These are phyloP conservation scores for Agrochola litura DNA, from an alignment of 2,888 invertebrate species.

Conservation along the genomic window DNA sequence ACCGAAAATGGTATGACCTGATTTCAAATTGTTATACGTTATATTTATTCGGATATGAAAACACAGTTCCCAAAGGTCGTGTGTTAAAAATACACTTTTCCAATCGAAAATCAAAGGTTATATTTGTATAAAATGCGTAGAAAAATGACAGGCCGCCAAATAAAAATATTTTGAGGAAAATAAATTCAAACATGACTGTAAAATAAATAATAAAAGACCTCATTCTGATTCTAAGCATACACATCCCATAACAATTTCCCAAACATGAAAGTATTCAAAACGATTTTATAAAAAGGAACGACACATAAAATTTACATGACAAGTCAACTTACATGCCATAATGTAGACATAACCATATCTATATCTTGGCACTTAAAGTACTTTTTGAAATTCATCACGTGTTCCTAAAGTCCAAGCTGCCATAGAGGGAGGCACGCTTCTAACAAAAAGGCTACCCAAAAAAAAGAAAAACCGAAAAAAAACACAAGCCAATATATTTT, in stretches of 20 bases:
- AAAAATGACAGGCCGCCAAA: conserved; percentile 17
- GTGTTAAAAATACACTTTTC: neutral
- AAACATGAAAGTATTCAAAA: conserved; percentile 72
- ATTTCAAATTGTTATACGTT: conserved; percentile 47
- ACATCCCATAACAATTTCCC: conserved; percentile 73
- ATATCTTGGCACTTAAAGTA: conserved; percentile 78
- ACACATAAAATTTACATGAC: conserved; percentile 83
- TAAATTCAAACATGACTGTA: conserved; percentile 31
- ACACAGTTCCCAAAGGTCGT: conserved; percentile 4
- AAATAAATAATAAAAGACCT: conserved; percentile 66
- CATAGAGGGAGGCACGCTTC: conserved; percentile 83
- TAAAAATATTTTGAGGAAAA: conserved; percentile 20
- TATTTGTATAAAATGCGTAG: conserved; percentile 2
- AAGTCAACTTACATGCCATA: conserved; percentile 79
- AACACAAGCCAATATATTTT: conserved; percentile 82
- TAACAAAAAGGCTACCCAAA: conserved; percentile 80
- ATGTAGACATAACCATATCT: conserved; percentile 83
- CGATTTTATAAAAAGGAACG: conserved; percentile 73
- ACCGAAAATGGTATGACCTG: conserved; percentile 56
- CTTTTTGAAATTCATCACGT: conserved; percentile 89
- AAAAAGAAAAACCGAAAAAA: conserved; percentile 73
- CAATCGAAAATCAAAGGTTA: neutral
- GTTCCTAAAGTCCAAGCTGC: conserved; percentile 76
- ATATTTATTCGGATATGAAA: conserved; percentile 36
- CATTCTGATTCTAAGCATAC: conserved; percentile 74